These are phyloP conservation scores for Gadus chalcogrammus DNA, from an alignment of 2,113 vertebrate genomes.

Conservation along the genomic window DNA sequence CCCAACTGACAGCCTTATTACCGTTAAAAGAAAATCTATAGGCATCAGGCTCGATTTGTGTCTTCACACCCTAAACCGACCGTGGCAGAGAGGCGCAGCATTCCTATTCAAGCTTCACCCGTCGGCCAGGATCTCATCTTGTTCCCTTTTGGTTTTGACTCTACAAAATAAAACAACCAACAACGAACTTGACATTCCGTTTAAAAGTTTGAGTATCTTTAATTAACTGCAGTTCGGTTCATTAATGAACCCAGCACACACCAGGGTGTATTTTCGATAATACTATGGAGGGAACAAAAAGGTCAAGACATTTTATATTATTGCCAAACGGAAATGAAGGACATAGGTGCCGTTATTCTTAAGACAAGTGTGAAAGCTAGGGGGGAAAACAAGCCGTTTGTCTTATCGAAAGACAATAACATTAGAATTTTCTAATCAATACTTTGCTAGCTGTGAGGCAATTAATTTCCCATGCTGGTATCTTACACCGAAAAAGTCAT, in stretches of 20 bases:
- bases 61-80: conserved; percentile 49
- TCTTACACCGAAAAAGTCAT: neutral
- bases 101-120: no score
- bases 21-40: conserved; percentile 71
- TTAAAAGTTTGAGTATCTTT: no score
- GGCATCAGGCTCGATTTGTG: conserved; percentile 58
- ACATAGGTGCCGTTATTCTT: neutral
- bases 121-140: no score
- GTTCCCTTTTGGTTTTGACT: no score
- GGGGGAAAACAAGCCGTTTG: conserved; percentile 36
- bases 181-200: no score
- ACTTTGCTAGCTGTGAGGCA: conserved; percentile 32
- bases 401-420: conserved; percentile 37
- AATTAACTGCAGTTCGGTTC: no score
- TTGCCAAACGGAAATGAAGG: no score
- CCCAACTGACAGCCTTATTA: conserved; percentile 57
- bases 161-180: no score
- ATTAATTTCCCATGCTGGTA: conserved; percentile 38
- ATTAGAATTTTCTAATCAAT: conserved; percentile 29
- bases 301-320: no score
- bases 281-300: no score
- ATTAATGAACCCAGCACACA: no score
- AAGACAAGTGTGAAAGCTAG: conserved; percentile 18
- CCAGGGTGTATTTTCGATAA: no score
- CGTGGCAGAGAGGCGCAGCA: conserved; percentile 11